phyloP scores from a whole-genome alignment of 2,888 invertebrate species.

The Epistrophe grossulariae region DNA sequence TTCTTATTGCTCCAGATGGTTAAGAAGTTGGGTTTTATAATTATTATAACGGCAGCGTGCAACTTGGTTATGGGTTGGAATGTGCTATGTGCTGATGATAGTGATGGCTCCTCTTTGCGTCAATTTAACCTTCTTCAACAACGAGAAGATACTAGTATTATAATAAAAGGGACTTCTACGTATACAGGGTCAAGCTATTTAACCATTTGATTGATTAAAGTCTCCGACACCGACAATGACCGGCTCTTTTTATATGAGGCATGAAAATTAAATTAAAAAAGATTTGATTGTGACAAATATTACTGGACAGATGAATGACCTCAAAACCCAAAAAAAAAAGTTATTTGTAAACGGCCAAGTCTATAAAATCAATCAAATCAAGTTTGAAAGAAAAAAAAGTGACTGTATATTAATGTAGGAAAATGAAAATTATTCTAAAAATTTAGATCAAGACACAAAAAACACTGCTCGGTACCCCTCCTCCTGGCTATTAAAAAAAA shows the following conservation, averaged over 20 bases:
- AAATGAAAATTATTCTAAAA: too few relatives aligned
- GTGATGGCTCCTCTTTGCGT: not conserved
- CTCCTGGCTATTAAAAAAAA: too few relatives aligned
- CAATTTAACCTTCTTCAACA: not conserved
- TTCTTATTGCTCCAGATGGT: constrained; percentile 21
- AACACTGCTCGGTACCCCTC: too few relatives aligned
- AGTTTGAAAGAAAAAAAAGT: not conserved
- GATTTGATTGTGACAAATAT: constrained; percentile 15
- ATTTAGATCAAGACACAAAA: too few relatives aligned
- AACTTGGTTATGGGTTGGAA: not conserved
- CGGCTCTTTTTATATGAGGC: not conserved
- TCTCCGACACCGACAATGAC: constrained; percentile 15
- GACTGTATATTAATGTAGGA: too few relatives aligned
- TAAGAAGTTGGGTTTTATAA: not conserved
- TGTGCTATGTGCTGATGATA: not conserved
- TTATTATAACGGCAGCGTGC: not conserved
- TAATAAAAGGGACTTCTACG: constrained; percentile 21
- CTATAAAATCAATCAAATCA: not conserved
- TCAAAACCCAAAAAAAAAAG: not conserved
- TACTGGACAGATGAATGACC: constrained; percentile 9
- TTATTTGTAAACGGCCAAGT: not conserved
- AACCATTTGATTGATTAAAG: constrained; percentile 71
- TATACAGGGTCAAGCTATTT: constrained; percentile 61
- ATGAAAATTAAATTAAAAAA: constrained; percentile 32
- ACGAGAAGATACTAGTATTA: not conserved